Evolutionary conservation across 2,113 vertebrate species (phyloP), one percentile per base, ranked within the genome.

Genomic region (Zapornia atra): DNA sequence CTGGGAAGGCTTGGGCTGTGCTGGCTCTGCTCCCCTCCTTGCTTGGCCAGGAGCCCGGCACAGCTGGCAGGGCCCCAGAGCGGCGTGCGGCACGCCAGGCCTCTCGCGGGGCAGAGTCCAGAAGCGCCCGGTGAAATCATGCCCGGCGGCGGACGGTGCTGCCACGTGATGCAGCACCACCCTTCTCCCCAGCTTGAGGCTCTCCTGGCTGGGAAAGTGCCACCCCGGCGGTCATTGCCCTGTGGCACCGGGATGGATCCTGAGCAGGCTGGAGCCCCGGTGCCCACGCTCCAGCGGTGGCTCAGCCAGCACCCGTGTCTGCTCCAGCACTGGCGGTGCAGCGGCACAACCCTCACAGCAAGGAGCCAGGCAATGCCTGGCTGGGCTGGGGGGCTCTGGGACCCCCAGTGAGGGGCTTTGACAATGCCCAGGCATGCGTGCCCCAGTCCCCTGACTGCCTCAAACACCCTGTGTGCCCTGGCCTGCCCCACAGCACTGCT

Each of bases 21-120:
- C 77, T 33, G 51, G 91, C 60, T 59, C 8, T 2, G 11, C 10
- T 92, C 46, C 60, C 65, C 64, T 86, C 69, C 65, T 78, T 54
- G 76, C 60, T 92, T 92, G 92, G 91, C 92, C 85, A 11, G 26
- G 25, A 65, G 78, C 95, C 96, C 24, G 0, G 92, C 14, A 1
- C 63, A 2, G 5, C 75, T 73, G 94, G 96, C 92, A 64, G 60
- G 0, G 0, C 89, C 95, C 92, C 95, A 94, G 65, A 79, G 54
- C 50, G 82, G 95, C 3, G 76, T 16, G n/a, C 44, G 3, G 94
- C 92, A 83, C 16, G 24, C 84, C 86, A 65, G 88, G 86, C 91
- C 93, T 92, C 88, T 94, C 94, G 90, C 90, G 92, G 94, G 90
- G 92, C 94, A 96, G 96, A 96, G 94, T 90, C 95, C 92, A 76